phyloP scores from a whole-genome alignment of 2,113 vertebrate genomes.

The Elgaria multicarinata region DNA sequence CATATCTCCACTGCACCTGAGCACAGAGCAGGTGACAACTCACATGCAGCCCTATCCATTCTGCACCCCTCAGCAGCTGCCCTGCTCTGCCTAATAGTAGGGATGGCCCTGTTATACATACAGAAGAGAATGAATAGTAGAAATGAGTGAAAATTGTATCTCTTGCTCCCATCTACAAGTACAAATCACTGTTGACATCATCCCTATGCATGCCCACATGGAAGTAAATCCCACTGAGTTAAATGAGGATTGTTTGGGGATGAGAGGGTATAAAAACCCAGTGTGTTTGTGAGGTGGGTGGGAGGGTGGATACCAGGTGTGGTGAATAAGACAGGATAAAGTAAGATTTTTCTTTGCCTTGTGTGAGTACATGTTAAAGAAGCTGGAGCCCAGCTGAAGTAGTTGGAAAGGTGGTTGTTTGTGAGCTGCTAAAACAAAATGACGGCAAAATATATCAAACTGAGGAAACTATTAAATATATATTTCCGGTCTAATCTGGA shows the following conservation, averaged over 20 bases:
- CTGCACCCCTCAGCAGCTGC: too few species aligned
- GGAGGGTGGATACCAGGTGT: fast-evolving
- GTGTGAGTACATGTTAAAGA: not conserved
- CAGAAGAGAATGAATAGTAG: not conserved
- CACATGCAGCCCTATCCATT: too few species aligned
- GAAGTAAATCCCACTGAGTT: not conserved
- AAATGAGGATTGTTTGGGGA: not conserved
- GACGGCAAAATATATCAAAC: not conserved
- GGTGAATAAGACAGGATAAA: not conserved
- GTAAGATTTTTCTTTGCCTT: not conserved
- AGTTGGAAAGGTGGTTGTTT: not conserved
- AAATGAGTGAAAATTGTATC: not conserved
- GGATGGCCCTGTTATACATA: too few species aligned
- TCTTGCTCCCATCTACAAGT: not conserved
- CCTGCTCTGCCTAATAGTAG: too few species aligned
- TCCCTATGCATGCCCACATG: not conserved
- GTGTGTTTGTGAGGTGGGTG: not conserved
- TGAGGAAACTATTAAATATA: not conserved
- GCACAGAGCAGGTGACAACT: too few species aligned
- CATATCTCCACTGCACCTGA: too few species aligned
- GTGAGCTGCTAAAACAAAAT: not conserved
- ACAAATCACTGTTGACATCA: not conserved
- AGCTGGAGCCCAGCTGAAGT: not conserved
- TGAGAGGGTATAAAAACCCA: not conserved
- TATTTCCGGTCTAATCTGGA: not conserved